Evolutionary conservation across 2,888 invertebrate genomes (phyloP).

Genomic region (Stenurella melanura): DNA sequence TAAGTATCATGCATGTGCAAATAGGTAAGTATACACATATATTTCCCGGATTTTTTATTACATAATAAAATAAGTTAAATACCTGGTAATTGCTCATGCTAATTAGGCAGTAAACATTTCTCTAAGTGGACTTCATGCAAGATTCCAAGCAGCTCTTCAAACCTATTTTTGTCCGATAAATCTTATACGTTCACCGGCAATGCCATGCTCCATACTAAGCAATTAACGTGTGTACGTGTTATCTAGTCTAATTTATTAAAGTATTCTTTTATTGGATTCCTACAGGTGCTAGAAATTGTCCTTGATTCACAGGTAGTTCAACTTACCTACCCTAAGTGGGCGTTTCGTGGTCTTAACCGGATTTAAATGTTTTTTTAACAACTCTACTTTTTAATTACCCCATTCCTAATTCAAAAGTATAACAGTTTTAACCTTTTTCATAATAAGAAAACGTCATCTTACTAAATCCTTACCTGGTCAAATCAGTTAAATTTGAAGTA

Average conservation of each 20-base stretch:
- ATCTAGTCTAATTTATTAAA: neutral
- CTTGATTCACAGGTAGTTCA: constrained; percentile 61
- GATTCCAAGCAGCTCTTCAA: neutral
- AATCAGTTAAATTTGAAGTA: constrained; percentile 22
- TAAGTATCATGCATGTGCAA: neutral
- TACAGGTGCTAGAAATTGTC: constrained; percentile 63
- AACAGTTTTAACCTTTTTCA: constrained; percentile 42
- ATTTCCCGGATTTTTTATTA: neutral
- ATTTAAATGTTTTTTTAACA: constrained; percentile 42
- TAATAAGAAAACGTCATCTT: constrained; percentile 46
- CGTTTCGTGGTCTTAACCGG: constrained; percentile 50
- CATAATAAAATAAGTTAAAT: neutral
- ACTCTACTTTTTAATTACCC: constrained; percentile 17
- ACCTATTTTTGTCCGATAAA: constrained; percentile 13
- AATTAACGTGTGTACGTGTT: constrained; percentile 40
- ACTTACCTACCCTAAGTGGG: constrained; percentile 62
- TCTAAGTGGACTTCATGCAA: neutral
- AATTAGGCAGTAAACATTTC: neutral
- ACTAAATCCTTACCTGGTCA: constrained; percentile 43
- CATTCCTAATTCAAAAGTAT: constrained; percentile 1
- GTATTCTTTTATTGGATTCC: constrained; percentile 53
- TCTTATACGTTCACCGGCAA: neutral
- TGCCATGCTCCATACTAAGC: constrained; percentile 17
- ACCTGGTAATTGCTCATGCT: neutral
- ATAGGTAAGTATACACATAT: neutral